Conservation (phyloP, 1,140 invertebrate genomes). For the Caligus rogercresseyi region DNA sequence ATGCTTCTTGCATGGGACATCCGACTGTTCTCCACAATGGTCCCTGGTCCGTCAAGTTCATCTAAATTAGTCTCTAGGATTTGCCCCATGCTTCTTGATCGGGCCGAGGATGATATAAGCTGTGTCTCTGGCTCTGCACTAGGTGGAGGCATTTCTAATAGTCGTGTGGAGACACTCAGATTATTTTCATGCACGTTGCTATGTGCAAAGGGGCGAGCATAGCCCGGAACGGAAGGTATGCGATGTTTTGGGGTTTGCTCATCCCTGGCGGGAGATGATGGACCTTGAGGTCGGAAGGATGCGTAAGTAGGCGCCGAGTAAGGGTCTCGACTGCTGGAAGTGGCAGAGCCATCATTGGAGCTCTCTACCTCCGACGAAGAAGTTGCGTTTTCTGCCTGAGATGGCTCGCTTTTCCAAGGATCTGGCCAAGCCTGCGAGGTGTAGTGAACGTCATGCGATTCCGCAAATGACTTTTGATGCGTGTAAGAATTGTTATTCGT, state of each 20-base stretch:
- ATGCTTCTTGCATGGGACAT: neutral
- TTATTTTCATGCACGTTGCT: neutral
- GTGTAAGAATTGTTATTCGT: neutral
- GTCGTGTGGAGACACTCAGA: neutral
- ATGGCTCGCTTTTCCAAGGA: neutral
- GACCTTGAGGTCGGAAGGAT: neutral
- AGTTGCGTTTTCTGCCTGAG: neutral
- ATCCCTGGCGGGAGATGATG: neutral
- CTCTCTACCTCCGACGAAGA: constrained; percentile 6
- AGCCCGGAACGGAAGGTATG: constrained; percentile 19
- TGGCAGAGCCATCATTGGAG: neutral
- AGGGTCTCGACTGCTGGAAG: neutral
- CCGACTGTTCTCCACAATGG: neutral
- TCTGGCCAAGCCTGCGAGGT: neutral
- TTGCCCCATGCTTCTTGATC: constrained; percentile 17
- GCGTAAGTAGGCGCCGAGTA: neutral
- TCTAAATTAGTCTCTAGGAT: constrained; percentile 19
- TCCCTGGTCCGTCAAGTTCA: neutral
- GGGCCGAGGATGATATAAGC: neutral
- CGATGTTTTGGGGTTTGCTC: neutral
- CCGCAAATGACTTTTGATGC: constrained; percentile 5
- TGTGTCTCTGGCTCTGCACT: constrained; percentile 1
- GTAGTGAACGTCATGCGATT: constrained; percentile 15
- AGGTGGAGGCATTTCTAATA: constrained; percentile 3
- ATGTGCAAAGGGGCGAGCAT: constrained; percentile 20